Evolutionary conservation across 2,797 vertebrate genomes (phyloP).

Genomic region (Cuniculus paca): DNA sequence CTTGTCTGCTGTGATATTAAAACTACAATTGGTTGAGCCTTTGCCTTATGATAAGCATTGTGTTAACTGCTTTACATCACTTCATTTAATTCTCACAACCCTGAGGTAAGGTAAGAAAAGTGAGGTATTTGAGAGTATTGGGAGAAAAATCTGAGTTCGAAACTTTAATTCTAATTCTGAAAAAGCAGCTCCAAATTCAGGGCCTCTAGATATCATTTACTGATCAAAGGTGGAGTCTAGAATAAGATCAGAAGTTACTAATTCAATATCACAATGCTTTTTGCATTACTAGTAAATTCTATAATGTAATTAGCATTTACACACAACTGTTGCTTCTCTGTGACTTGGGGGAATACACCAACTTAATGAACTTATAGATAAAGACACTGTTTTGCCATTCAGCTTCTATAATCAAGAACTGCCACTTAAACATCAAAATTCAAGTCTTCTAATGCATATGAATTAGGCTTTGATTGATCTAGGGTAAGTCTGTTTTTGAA

Average conservation of each 20-base stretch:
- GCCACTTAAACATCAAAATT: neutral
- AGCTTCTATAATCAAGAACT: neutral
- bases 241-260: neutral
- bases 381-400: neutral
- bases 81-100: neutral
- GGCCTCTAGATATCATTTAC: neutral
- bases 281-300: neutral
- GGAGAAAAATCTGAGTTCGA: neutral
- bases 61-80: neutral
- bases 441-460: neutral
- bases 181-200: constrained; percentile 7
- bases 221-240: neutral
- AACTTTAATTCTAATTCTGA: neutral
- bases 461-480: neutral
- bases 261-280: neutral
- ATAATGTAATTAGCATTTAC: neutral
- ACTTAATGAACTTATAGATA: neutral
- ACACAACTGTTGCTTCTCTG: neutral
- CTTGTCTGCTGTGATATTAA: neutral
- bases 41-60: neutral
- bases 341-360: neutral
- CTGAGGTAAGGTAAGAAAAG: neutral
- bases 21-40: neutral
- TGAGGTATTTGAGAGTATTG: neutral
- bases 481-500: neutral